Evolutionary conservation across 2,113 vertebrate genomes (phyloP).

Genomic region (Limnothrissa miodon): DNA sequence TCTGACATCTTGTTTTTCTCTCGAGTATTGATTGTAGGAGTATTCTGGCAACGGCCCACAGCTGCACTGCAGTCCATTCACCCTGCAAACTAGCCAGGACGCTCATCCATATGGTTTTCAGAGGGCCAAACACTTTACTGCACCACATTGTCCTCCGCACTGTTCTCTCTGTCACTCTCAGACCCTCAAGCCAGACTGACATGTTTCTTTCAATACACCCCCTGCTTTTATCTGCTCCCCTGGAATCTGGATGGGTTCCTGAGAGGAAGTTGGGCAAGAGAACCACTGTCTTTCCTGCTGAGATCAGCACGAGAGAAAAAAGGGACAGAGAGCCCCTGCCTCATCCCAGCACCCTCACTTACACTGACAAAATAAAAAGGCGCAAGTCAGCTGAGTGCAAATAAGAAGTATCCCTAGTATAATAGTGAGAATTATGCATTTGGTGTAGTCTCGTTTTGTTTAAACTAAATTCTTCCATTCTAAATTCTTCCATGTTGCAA

Average conservation of each 20-base stretch:
- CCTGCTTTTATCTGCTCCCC: slow-evolving; percentile 44
- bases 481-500: background rate
- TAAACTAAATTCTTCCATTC: background rate
- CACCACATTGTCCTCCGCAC: slow-evolving; percentile 14
- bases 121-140: slow-evolving; percentile 27
- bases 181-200: background rate
- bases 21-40: slow-evolving; percentile 55
- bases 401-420: background rate
- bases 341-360: slow-evolving; percentile 11
- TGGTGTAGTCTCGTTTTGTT: background rate
- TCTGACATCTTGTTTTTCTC: slow-evolving; percentile 20
- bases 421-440: background rate
- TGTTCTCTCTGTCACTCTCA: slow-evolving; percentile 8
- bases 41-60: slow-evolving; percentile 58
- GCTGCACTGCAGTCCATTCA: slow-evolving; percentile 62
- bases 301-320: slow-evolving; percentile 62
- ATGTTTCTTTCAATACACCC: slow-evolving; percentile 22
- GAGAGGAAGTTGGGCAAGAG: slow-evolving; percentile 67
- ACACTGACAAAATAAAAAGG: background rate
- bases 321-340: slow-evolving; percentile 40
- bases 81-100: slow-evolving; percentile 36
- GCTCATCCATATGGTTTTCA: background rate
- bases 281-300: slow-evolving; percentile 69
- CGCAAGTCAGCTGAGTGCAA: background rate
- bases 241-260: slow-evolving; percentile 58